Conservation (phyloP, 2,113 vertebrate genomes). For the Odobenus rosmarus region DNA sequence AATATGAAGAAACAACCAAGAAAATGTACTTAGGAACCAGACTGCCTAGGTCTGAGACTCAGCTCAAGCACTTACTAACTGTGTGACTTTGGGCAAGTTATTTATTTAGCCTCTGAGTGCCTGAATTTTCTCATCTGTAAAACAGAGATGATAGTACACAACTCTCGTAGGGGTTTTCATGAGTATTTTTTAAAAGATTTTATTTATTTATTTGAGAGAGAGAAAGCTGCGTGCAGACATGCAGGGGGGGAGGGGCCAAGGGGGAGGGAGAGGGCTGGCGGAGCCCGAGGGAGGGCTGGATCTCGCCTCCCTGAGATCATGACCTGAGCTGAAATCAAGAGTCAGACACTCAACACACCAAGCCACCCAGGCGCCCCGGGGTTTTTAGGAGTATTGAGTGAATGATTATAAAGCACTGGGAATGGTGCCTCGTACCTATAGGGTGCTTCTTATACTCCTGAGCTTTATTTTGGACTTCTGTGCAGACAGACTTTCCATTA, state of each 20-base stretch:
- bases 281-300: background rate
- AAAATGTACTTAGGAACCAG: background rate
- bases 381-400: conserved; percentile 26
- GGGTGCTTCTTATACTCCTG: background rate
- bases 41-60: background rate
- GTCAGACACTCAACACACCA: background rate
- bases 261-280: background rate
- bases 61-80: conserved; percentile 8
- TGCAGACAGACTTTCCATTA: conserved; percentile 4
- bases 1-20: conserved; percentile 20
- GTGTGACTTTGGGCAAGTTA: background rate
- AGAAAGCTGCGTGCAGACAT: background rate
- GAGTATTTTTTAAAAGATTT: background rate
- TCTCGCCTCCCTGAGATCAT: background rate
- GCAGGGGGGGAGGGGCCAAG: background rate
- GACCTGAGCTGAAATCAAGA: background rate
- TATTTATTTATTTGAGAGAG: background rate
- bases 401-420: conserved; percentile 23
- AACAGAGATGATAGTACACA: background rate
- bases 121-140: conserved; percentile 42
- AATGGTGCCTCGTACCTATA: background rate
- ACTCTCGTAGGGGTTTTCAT: background rate
- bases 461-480: background rate
- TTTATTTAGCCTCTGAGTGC: background rate
- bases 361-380: background rate